phyloP scores from a whole-genome alignment of 64 coral and sea anemone genomes.

The Dendronephthya gigantea region DNA sequence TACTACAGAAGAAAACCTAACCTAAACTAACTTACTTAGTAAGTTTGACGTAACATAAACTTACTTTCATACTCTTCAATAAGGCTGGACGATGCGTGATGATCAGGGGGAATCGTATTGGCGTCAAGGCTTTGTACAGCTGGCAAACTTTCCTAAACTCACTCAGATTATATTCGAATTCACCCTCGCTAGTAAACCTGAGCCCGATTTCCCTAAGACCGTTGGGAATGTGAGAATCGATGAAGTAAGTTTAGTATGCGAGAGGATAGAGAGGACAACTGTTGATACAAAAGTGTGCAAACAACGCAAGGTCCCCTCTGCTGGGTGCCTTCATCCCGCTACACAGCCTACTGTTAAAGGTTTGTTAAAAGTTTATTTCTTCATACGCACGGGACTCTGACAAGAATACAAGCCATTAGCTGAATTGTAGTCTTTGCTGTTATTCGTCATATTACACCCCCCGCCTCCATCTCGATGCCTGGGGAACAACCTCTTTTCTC shows the following conservation, averaged over 20 bases:
- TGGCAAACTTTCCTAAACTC: not conserved
- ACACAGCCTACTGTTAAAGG: not conserved
- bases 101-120: not conserved
- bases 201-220: not conserved
- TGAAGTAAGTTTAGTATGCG: conserved; percentile 39
- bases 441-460: too few relatives aligned
- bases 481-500: too few relatives aligned
- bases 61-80: not conserved
- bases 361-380: not conserved
- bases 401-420: too few relatives aligned
- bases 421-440: too few relatives aligned
- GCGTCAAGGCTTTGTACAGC: not conserved
- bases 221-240: conserved; percentile 51
- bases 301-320: not conserved
- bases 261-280: not conserved
- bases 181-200: not conserved
- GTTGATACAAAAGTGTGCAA: conserved; percentile 34
- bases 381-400: too few relatives aligned
- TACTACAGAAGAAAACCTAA: too few relatives aligned
- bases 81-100: not conserved
- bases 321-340: conserved; percentile 49
- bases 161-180: conserved; percentile 1
- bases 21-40: too few relatives aligned
- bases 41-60: too few relatives aligned
- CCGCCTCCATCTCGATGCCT: too few relatives aligned